Conservation (phyloP, 2,113 vertebrate genomes). For the Stigmatopora argus region DNA sequence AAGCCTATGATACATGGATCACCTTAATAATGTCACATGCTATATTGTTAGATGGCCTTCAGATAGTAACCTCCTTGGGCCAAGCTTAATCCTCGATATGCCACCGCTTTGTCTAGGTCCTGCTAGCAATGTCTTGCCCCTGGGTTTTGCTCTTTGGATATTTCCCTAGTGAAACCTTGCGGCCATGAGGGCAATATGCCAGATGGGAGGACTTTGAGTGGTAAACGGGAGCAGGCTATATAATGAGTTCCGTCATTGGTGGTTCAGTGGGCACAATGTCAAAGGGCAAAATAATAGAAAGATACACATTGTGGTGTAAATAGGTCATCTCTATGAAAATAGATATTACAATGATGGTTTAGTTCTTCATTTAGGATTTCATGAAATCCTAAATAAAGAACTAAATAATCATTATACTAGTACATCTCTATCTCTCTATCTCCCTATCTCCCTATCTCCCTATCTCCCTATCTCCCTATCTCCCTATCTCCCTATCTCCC, state of each 20-base stretch:
- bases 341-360: not conserved
- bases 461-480: too few relatives aligned
- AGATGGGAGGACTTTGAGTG: conserved; percentile 57
- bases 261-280: conserved; percentile 38
- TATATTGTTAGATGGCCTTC: conserved; percentile 78
- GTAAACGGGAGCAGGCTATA: conserved; percentile 26
- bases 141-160: conserved; percentile 69
- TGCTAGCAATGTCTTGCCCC: conserved; percentile 76
- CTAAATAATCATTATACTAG: not conserved
- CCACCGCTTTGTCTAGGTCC: conserved; percentile 71
- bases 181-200: conserved; percentile 64
- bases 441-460: too few relatives aligned
- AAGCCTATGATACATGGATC: conserved; percentile 66
- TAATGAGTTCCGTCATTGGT: conserved; percentile 41
- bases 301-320: conserved; percentile 28
- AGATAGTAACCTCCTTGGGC: conserved; percentile 72
- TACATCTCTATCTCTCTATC: too few relatives aligned
- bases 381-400: too few relatives aligned
- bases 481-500: too few relatives aligned
- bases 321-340: conserved; percentile 43
- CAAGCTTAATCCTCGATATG: conserved; percentile 72
- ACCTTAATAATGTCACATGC: conserved; percentile 73
- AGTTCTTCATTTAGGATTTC: too few relatives aligned
- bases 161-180: conserved; percentile 52
- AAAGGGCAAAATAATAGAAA: conserved; percentile 34